Percentiles rank a stretch among this genome's conserved stretches.
These are phyloP conservation scores for Macroramphosus scolopax DNA, from an alignment of 2,797 vertebrate genomes.

Conservation along the genomic window DNA sequence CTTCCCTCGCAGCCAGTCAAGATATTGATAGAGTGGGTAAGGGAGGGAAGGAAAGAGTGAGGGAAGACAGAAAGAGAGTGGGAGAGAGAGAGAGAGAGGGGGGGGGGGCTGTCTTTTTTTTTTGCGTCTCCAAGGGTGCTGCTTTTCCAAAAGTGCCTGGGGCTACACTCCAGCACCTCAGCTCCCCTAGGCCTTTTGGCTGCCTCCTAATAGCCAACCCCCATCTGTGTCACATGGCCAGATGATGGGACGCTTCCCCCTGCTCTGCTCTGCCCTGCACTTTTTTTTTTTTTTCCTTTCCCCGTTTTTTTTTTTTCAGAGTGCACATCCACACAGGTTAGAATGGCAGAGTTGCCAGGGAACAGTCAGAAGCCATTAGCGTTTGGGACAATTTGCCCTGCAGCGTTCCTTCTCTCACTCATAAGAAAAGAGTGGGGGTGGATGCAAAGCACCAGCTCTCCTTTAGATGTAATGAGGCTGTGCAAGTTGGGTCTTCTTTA, in stretches of 20 bases:
- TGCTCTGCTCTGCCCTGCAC: constrained; percentile 74
- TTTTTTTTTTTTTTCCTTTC: constrained; percentile 45
- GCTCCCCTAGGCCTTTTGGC: constrained; percentile 96
- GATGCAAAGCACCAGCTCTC: constrained; percentile 79
- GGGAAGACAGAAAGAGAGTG: constrained; percentile 47
- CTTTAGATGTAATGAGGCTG: constrained; percentile 85
- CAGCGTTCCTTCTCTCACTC: constrained; percentile 92
- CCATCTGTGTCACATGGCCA: constrained; percentile 99
- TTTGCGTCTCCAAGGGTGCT: constrained; percentile 87
- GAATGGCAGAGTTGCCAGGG: constrained; percentile 99
- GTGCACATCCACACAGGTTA: constrained; percentile 96
- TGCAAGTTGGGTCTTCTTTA: constrained; percentile 76
- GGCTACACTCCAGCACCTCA: constrained; percentile 98
- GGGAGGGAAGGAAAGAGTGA: constrained; percentile 50
- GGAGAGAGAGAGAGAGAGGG: constrained; percentile 24
- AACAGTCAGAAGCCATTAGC: constrained; percentile 99
- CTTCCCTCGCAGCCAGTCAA: constrained; percentile 68
- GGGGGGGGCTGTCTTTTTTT: constrained; percentile 59
- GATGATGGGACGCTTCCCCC: constrained; percentile 96
- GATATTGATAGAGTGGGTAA: constrained; percentile 49
- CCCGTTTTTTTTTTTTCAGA: constrained; percentile 81
- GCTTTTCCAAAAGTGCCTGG: constrained; percentile 95
- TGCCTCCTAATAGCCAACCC: constrained; percentile 98
- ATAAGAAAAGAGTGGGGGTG: constrained; percentile 84
- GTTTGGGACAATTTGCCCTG: constrained; percentile 99